A percentile compares a stretch with the other conserved stretches of the same genome.
Evolutionary conservation across 2,888 invertebrate species (phyloP).

Genomic region (Ophioninae sp.): DNA sequence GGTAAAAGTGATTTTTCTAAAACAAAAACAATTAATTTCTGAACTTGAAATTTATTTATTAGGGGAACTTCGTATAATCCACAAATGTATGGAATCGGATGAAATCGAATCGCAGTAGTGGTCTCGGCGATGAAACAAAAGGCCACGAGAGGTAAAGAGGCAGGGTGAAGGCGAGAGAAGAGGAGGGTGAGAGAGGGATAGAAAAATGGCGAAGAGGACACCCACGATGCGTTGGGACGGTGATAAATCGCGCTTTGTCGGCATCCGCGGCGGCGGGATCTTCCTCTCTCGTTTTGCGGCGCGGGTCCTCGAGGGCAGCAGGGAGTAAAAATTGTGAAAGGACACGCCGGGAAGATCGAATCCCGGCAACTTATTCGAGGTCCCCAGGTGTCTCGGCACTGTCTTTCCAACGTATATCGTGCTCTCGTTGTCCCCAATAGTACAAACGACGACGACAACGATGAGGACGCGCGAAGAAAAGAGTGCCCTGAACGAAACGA

Average conservation of each 20-base stretch:
- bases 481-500: slow-evolving; percentile 35
- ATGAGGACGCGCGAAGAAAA: slow-evolving; percentile 19
- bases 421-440: slow-evolving; percentile 34
- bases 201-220: slow-evolving; percentile 58
- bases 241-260: slow-evolving; percentile 62
- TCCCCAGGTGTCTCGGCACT: slow-evolving; percentile 54
- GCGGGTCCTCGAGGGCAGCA: slow-evolving; percentile 24
- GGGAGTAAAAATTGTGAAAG: slow-evolving; percentile 36
- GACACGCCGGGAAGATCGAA: slow-evolving; percentile 55
- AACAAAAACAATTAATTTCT: background rate
- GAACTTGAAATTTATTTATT: background rate
- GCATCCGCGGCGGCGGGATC: slow-evolving; percentile 50
- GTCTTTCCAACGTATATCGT: slow-evolving; percentile 51
- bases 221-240: slow-evolving; percentile 57
- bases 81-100: slow-evolving; percentile 37
- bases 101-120: slow-evolving; percentile 32
- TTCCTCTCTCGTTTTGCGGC: slow-evolving; percentile 52
- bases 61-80: slow-evolving; percentile 38
- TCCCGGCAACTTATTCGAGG: slow-evolving; percentile 61
- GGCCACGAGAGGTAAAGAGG: slow-evolving; percentile 25
- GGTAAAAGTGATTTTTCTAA: background rate
- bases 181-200: slow-evolving; percentile 35
- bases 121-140: slow-evolving; percentile 34
- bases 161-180: slow-evolving; percentile 34
- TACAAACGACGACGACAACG: slow-evolving; percentile 22